Evolutionary conservation across 2,888 invertebrate species (phyloP).

Genomic region (Beris chalybata): DNA sequence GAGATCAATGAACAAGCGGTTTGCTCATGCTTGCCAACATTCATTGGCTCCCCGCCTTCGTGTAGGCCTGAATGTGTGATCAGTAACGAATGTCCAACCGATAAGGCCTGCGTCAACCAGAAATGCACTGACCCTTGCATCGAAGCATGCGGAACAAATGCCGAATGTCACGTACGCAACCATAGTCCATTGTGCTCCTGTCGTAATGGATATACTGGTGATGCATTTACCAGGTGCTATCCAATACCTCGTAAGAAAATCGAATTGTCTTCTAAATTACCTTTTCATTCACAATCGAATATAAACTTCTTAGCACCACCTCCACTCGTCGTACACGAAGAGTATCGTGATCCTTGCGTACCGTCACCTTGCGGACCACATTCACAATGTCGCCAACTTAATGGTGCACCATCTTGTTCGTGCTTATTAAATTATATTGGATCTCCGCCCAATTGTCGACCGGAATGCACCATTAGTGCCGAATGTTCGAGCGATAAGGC

Average conservation of each 20-base stretch:
- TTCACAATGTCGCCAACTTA: slow-evolving; percentile 62
- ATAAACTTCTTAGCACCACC: slow-evolving; percentile 44
- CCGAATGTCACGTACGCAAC: slow-evolving; percentile 72
- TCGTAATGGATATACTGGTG: slow-evolving; percentile 68
- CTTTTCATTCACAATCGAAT: background rate
- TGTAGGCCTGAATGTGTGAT: slow-evolving; percentile 71
- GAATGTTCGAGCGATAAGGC: slow-evolving; percentile 70
- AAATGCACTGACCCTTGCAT: slow-evolving; percentile 69
- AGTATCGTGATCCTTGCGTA: slow-evolving; percentile 63
- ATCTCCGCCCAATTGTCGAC: slow-evolving; percentile 69
- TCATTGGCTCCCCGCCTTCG: slow-evolving; percentile 64
- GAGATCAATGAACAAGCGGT: slow-evolving; percentile 63
- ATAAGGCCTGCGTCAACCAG: slow-evolving; percentile 66
- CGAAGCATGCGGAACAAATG: slow-evolving; percentile 64
- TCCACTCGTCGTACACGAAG: slow-evolving; percentile 43
- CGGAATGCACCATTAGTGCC: slow-evolving; percentile 69
- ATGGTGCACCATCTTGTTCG: slow-evolving; percentile 66
- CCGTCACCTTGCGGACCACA: slow-evolving; percentile 69
- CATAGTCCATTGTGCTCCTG: slow-evolving; percentile 81
- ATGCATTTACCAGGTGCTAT: slow-evolving; percentile 70
- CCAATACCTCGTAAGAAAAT: slow-evolving; percentile 49
- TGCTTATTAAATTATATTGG: slow-evolving; percentile 67
- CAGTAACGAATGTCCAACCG: slow-evolving; percentile 64
- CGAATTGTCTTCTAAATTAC: background rate
- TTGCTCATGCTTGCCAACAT: slow-evolving; percentile 65